phyloP scores from a whole-genome alignment of 2,797 vertebrate species.

The Myotis pilosus region DNA sequence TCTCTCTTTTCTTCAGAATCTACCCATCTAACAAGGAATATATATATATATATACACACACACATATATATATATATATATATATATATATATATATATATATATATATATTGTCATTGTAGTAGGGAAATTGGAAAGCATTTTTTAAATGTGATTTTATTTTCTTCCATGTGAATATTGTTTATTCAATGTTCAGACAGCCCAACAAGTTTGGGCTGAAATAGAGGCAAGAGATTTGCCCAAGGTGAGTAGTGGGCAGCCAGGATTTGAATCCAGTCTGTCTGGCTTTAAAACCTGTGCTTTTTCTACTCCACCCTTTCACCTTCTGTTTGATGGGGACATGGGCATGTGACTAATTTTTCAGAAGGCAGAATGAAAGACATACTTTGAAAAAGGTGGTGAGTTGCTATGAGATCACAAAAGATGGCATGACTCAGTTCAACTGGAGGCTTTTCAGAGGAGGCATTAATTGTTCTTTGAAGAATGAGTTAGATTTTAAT shows the following conservation, averaged over 20 bases:
- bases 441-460: not conserved
- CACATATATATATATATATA: no score
- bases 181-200: constrained; percentile 27
- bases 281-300: not conserved
- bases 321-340: not conserved
- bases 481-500: constrained; percentile 18
- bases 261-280: not conserved
- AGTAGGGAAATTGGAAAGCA: not conserved
- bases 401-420: constrained; percentile 28
- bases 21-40: not conserved
- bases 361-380: not conserved
- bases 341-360: not conserved
- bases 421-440: not conserved
- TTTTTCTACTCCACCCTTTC: constrained; percentile 25
- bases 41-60: not conserved
- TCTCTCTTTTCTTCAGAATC: not conserved
- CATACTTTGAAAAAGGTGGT: constrained; percentile 2
- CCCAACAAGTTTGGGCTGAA: not conserved
- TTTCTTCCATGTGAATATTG: not conserved
- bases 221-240: constrained; percentile 30
- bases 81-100: no score
- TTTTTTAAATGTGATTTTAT: not conserved
- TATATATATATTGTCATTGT: not conserved
- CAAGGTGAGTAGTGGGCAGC: not conserved
- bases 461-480: constrained; percentile 17